phyloP scores from a whole-genome alignment of 2,113 vertebrate species.

The Microcebus ravelobensis region DNA sequence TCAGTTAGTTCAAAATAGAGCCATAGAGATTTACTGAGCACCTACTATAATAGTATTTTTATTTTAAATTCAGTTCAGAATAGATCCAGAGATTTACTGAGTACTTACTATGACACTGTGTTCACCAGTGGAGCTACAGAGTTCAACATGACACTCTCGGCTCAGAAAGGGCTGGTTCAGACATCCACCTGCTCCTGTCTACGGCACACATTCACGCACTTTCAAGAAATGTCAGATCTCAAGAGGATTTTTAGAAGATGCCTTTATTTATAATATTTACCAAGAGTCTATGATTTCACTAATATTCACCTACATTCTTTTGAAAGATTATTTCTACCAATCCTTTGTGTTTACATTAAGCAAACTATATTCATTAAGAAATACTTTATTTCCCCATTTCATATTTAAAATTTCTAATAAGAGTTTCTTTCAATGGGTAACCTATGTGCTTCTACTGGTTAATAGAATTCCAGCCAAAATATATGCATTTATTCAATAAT shows the following conservation, averaged over 20 bases:
- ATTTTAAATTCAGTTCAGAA: not conserved
- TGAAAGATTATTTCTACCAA: not conserved
- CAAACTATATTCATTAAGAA: not conserved
- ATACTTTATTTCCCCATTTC: not conserved
- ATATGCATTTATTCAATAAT: not conserved
- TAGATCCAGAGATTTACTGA: not conserved
- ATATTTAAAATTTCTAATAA: not conserved
- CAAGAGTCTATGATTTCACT: not conserved
- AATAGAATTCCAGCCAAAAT: not conserved
- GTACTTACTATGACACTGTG: not conserved
- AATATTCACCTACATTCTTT: not conserved
- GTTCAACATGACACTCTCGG: not conserved
- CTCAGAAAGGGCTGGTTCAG: not conserved
- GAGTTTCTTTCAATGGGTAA: not conserved
- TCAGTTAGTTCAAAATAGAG: not conserved
- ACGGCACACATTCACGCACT: not conserved
- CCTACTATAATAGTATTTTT: conserved; percentile 4
- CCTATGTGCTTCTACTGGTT: not conserved
- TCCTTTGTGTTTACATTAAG: not conserved
- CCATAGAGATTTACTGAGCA: not conserved
- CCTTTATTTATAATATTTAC: conserved; percentile 56
- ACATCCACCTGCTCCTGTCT: not conserved
- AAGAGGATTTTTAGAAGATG: not conserved
- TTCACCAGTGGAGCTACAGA: not conserved
- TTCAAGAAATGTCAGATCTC: not conserved